Conservation (phyloP, 2,888 invertebrate genomes). For the Cetonia aurata region DNA sequence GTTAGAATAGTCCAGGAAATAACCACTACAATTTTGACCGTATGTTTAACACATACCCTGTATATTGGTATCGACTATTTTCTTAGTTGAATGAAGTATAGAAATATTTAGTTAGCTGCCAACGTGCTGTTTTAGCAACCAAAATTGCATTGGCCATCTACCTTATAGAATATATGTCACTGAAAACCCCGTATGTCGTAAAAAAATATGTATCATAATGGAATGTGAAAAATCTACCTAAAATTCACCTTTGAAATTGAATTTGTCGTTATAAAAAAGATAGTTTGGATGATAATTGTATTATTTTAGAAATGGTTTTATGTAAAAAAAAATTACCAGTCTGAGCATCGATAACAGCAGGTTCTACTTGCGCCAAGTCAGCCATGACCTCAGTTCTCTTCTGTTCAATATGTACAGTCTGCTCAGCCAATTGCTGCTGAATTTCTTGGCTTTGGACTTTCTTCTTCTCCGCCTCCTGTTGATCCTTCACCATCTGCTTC, state of each 20-base stretch:
- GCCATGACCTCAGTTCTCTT: conserved; percentile 96
- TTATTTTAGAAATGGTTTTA: neutral
- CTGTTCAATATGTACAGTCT: conserved; percentile 93
- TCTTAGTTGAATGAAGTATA: no score
- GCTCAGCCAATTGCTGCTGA: conserved; percentile 83
- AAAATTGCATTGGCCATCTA: no score
- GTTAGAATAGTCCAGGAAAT: no score
- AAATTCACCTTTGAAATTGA: conserved; percentile 16
- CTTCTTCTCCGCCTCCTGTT: conserved; percentile 99
- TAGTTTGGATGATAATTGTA: neutral
- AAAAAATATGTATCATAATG: no score
- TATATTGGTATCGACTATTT: no score
- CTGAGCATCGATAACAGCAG: conserved; percentile 99
- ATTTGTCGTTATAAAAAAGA: neutral
- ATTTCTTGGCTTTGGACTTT: conserved; percentile 98
- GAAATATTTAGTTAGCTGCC: no score
- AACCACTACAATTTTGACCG: no score
- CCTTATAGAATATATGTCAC: no score
- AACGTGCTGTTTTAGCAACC: no score
- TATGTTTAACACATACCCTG: no score
- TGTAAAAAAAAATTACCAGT: conserved; percentile 73
- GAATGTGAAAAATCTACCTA: conserved; percentile 38
- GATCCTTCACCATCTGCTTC: conserved; percentile 99
- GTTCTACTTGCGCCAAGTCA: conserved; percentile 97
- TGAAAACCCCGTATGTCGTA: no score